Percentiles rank a stretch among this genome's conserved stretches.
These are phyloP conservation scores for Notodonta dromedarius DNA, from an alignment of 2,888 invertebrate species.

Conservation along the genomic window DNA sequence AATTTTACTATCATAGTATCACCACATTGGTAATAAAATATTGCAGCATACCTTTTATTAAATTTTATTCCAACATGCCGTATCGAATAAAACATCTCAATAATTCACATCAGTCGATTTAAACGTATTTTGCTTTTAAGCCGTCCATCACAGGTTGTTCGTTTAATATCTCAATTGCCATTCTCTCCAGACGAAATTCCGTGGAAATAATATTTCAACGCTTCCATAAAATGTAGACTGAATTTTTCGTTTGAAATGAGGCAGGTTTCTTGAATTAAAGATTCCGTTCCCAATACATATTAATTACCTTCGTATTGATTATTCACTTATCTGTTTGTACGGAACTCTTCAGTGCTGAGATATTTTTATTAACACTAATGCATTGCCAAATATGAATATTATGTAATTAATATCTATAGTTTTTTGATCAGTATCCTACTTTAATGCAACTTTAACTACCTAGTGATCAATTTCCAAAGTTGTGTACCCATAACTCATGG, in stretches of 20 bases:
- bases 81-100: not conserved
- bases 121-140: not conserved
- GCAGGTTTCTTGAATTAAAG: not conserved
- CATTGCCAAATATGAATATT: no score
- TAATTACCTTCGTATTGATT: not conserved
- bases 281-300: not conserved
- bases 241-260: not conserved
- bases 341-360: not conserved
- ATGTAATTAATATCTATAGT: no score
- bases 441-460: no score
- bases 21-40: not conserved
- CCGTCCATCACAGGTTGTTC: not conserved
- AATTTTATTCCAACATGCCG: not conserved
- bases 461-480: no score
- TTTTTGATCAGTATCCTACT: no score
- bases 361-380: no score
- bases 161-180: not conserved
- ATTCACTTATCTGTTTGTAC: not conserved
- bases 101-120: not conserved
- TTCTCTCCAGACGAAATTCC: slow-evolving; percentile 5
- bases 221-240: not conserved
- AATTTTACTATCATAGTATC: not conserved
- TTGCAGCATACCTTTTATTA: not conserved
- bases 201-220: not conserved
- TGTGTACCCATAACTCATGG: no score